Percentiles rank a stretch among this genome's conserved stretches.
Conservation (phyloP, 2,797 vertebrate genomes). For the Myotis planiceps region DNA sequence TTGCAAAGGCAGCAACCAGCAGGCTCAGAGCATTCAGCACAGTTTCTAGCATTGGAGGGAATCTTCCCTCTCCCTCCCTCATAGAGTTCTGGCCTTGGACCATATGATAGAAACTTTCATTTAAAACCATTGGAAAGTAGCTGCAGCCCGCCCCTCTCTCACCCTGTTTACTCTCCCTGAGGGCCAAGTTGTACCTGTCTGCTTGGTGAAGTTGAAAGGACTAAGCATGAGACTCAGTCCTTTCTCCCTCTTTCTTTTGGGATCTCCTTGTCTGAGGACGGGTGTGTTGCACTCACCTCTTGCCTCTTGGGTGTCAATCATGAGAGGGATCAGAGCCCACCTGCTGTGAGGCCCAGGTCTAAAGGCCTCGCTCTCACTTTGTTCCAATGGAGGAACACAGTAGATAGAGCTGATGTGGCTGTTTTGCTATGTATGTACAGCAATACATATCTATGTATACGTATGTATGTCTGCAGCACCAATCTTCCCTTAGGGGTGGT, state of each 20-base stretch:
- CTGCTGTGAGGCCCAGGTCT: background rate
- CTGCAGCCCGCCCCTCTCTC: background rate
- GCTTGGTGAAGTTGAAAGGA: background rate
- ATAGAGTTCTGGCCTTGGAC: background rate
- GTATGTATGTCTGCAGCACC: background rate
- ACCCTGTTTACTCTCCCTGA: background rate
- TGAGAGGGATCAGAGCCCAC: background rate
- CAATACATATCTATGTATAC: background rate
- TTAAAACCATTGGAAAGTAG: background rate
- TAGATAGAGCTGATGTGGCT: background rate
- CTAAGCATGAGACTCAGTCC: background rate
- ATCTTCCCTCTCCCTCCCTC: background rate
- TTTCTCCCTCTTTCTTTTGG: background rate
- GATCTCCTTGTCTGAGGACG: background rate
- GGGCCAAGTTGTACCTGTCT: background rate
- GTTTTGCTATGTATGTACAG: background rate
- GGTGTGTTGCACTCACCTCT: background rate
- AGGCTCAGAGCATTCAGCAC: background rate
- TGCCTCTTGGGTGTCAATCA: background rate
- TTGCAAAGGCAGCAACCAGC: background rate
- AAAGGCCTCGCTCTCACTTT: background rate
- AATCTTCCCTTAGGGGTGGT: background rate
- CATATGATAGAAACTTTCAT: background rate
- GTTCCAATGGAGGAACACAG: background rate
- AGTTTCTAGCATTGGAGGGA: background rate